Percentiles rank a stretch among this genome's conserved stretches.
Conservation (phyloP, 2,113 vertebrate genomes). For the Suncus etruscus region DNA sequence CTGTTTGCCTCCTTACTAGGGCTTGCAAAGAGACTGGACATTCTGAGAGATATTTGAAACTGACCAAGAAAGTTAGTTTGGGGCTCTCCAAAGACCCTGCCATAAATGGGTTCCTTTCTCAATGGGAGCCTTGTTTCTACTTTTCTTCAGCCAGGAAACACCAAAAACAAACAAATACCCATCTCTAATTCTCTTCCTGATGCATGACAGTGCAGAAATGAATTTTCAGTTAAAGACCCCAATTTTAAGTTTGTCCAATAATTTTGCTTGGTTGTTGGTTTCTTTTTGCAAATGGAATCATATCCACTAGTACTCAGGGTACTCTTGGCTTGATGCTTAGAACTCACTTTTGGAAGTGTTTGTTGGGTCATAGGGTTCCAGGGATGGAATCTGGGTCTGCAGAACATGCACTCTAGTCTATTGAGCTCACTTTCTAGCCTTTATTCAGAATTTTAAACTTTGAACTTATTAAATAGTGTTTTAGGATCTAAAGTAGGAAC, state of each 20-base stretch:
- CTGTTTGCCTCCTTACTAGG: constrained; percentile 25
- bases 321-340: too few relatives aligned
- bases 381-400: too few relatives aligned
- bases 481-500: not conserved
- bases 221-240: constrained; percentile 35
- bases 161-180: not conserved
- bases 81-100: not conserved
- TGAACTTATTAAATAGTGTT: not conserved
- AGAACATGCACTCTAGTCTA: too few relatives aligned
- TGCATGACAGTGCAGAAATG: constrained; percentile 1
- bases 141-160: constrained; percentile 49
- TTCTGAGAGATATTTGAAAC: constrained; percentile 6
- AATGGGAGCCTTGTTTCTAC: constrained; percentile 47
- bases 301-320: too few relatives aligned
- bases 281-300: too few relatives aligned
- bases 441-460: constrained; percentile 27
- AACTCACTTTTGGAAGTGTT: too few relatives aligned
- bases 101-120: constrained; percentile 52
- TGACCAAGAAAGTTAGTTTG: constrained; percentile 26
- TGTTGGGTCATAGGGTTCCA: too few relatives aligned
- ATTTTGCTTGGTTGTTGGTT: not conserved
- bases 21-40: not conserved
- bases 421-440: too few relatives aligned
- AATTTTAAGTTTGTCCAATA: not conserved
- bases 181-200: constrained; percentile 32